Conservation (phyloP, 1,140 invertebrate genomes). For the Habropoda laboriosa region DNA sequence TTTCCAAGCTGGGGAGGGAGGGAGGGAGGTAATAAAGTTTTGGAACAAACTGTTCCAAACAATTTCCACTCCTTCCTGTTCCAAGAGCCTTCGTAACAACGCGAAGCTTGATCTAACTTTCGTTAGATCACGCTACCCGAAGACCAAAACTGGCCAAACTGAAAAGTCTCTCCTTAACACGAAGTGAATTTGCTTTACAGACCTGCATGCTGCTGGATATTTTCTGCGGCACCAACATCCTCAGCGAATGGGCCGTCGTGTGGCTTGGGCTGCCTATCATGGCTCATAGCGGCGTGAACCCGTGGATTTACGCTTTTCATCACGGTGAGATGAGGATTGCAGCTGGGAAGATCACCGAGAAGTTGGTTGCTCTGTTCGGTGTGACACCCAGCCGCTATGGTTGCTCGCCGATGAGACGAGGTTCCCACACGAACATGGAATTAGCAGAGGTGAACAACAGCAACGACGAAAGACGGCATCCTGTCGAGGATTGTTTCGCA, state of each 20-base stretch:
- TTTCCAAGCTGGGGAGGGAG: not conserved
- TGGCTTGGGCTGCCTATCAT: constrained; percentile 84
- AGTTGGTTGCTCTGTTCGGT: constrained; percentile 78
- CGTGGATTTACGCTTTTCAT: constrained; percentile 87
- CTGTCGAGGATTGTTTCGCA: constrained; percentile 75
- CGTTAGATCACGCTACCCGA: not conserved
- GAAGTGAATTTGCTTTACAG: constrained; percentile 74
- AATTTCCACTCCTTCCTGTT: not conserved
- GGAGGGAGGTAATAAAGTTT: not conserved
- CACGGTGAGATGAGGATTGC: constrained; percentile 85
- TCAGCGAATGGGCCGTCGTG: constrained; percentile 82
- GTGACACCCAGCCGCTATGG: constrained; percentile 77
- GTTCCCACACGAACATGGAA: constrained; percentile 75
- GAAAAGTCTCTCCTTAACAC: not conserved
- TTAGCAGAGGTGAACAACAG: constrained; percentile 74
- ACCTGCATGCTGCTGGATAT: constrained; percentile 84
- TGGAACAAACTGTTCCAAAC: not conserved
- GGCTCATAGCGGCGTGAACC: constrained; percentile 85
- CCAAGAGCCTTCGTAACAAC: too few relatives aligned
- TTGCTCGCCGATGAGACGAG: constrained; percentile 73
- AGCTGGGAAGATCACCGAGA: constrained; percentile 83
- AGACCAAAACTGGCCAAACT: not conserved
- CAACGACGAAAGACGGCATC: constrained; percentile 65
- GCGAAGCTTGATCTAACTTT: too few relatives aligned
- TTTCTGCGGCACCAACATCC: constrained; percentile 80